phyloP scores from a whole-genome alignment of 2,888 invertebrate genomes.

The Orthosia gracilis region DNA sequence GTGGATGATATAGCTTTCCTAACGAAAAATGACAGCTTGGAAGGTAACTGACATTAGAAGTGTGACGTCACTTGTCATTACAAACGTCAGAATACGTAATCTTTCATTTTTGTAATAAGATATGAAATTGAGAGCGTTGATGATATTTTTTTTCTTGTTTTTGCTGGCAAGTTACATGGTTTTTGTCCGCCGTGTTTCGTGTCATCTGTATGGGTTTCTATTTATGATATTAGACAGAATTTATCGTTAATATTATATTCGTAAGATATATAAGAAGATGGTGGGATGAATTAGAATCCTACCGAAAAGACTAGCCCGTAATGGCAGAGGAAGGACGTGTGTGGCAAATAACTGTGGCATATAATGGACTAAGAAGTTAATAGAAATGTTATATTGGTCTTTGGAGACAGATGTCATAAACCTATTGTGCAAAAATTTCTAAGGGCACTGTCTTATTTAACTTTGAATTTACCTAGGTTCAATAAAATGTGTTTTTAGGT shows the following conservation, averaged over 20 bases:
- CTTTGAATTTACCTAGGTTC: neutral
- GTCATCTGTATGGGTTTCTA: neutral
- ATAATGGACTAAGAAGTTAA: neutral
- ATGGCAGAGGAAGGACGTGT: too few species aligned
- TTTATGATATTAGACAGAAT: neutral
- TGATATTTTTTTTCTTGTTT: constrained; percentile 12
- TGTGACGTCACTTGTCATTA: constrained; percentile 50
- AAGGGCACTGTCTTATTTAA: neutral
- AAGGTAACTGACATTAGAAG: constrained; percentile 12
- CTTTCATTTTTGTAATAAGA: constrained; percentile 20
- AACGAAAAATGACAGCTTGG: constrained; percentile 46
- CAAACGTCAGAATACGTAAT: constrained; percentile 29
- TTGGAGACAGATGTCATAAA: neutral
- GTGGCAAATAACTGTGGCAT: too few species aligned
- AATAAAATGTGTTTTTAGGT: too few species aligned
- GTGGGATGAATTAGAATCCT: too few species aligned
- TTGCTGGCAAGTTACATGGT: constrained; percentile 29
- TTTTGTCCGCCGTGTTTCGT: constrained; percentile 1
- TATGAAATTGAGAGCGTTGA: constrained; percentile 53
- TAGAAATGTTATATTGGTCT: too few species aligned
- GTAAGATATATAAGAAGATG: too few species aligned
- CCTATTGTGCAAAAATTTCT: neutral
- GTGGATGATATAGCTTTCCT: constrained; percentile 21
- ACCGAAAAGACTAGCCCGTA: too few species aligned
- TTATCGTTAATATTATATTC: neutral